Conservation (phyloP, 2,888 invertebrate species). For the Mimas tiliae region DNA sequence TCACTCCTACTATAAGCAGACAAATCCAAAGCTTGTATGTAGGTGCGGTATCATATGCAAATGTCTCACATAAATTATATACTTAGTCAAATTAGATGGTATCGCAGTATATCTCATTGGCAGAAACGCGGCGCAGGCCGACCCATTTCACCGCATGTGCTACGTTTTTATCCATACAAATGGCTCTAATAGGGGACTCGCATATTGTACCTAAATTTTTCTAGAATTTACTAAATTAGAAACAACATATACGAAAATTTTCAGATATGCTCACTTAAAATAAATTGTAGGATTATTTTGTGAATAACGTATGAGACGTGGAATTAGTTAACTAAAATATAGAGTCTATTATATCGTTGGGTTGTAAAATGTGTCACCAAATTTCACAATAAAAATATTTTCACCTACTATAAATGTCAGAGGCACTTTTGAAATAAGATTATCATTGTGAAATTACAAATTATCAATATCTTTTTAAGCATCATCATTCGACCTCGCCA, state of each 20-base stretch:
- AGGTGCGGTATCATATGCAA: slow-evolving; percentile 23
- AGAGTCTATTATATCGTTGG: too few species aligned
- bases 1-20: neutral
- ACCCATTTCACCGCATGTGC: slow-evolving; percentile 4
- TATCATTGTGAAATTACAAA: too few species aligned
- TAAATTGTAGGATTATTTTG: neutral
- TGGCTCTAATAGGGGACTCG: neutral
- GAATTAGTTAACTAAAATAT: too few species aligned
- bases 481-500: too few species aligned
- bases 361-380: too few species aligned
- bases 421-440: too few species aligned
- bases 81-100: slow-evolving; percentile 49
- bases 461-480: too few species aligned
- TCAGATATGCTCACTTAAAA: neutral
- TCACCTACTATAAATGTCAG: too few species aligned
- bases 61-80: slow-evolving; percentile 27
- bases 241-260: neutral
- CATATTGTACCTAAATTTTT: neutral
- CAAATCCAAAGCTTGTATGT: neutral
- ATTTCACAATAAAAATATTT: too few species aligned
- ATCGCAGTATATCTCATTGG: slow-evolving; percentile 39
- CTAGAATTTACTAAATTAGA: neutral
- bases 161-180: slow-evolving; percentile 15
- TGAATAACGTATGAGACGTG: too few species aligned
- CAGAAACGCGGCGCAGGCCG: slow-evolving; percentile 20